Evolutionary conservation across 2,888 invertebrate genomes (phyloP), one percentile per base, ranked within the genome.

Genomic region (Sepioteuthis lessoniana): DNA sequence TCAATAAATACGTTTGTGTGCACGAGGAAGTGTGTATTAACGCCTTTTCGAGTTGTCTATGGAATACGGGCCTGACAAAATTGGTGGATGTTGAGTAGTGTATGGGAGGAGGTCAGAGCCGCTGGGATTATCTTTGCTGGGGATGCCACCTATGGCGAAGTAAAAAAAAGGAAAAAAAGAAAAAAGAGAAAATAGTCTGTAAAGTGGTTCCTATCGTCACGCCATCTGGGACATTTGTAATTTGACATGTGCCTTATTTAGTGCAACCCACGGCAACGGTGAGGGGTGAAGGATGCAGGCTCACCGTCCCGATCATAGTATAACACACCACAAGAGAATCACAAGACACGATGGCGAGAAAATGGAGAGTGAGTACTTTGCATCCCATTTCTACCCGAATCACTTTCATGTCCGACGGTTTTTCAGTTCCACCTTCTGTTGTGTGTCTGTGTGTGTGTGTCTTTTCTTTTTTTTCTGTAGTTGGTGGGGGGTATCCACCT

Each of bases 211-310:
- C 76, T n/a, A 35, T 35, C 76, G 76, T 76, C 76, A 31, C 76
- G 76, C 76, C 76, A 76, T 76, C 76, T 76, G 76, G 76, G 76
- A 76, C 76, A 76, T 76, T 76, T 76, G 76, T 76, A 76, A 16
- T n/a, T 76, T 76, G 76, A 76, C 76, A 76, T 76, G 76, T 76
- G 76, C 28, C 25, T 76, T 76, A 16, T 76, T 76, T 76, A 13
- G 7, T 76, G 76, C 31, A n/a, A 10, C 55, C 25, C n/a, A 31
- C 10, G 76, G n/a, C n/a, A n/a, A n/a, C 13, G 55, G 55, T 28
- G 55, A 19, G 0, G 55, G 55, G 28, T 19, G n/a, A 10, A n/a
- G 76, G 76, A 76, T n/a, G 76, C n/a, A n/a, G 76, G 76, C 76
- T 1, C 19, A 76, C n/a, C 0, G n/a, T n/a, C n/a, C 76, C 76